phyloP scores from a whole-genome alignment of 2,888 invertebrate genomes.

The Netelia melanura region DNA sequence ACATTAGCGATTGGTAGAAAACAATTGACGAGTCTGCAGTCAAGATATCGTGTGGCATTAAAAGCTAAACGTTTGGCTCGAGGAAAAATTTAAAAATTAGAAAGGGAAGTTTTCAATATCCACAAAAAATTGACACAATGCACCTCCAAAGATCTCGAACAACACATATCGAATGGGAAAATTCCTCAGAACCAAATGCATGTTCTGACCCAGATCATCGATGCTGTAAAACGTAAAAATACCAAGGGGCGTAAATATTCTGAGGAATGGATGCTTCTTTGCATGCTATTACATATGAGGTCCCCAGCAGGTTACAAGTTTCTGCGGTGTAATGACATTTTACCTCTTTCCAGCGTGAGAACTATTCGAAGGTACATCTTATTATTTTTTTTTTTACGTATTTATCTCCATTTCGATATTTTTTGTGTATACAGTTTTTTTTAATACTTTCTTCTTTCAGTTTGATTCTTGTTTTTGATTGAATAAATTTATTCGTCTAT shows the following conservation, averaged over 20 bases:
- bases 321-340: constrained; percentile 53
- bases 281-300: constrained; percentile 65
- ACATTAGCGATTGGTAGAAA: no score
- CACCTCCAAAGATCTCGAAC: constrained; percentile 12
- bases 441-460: not conserved
- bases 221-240: constrained; percentile 55
- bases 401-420: not conserved
- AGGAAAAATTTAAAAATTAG: constrained; percentile 1
- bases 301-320: constrained; percentile 61
- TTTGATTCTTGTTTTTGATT: constrained; percentile 13
- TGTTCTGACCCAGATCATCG: constrained; percentile 55
- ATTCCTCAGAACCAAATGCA: constrained; percentile 45
- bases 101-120: constrained; percentile 21
- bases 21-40: no score
- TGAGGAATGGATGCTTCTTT: constrained; percentile 67
- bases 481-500: constrained; percentile 1
- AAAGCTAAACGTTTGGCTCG: constrained; percentile 21
- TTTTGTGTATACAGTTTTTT: constrained; percentile 7
- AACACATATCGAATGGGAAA: constrained; percentile 26
- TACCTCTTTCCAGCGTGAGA: constrained; percentile 46
- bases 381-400: not conserved
- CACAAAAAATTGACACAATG: not conserved
- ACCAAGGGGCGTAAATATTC: constrained; percentile 60
- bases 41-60: constrained; percentile 15
- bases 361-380: constrained; percentile 53